A percentile compares a stretch with the other conserved stretches of the same genome.
Conservation (phyloP, 1,140 invertebrate species). For the Drosophila seguyi region DNA sequence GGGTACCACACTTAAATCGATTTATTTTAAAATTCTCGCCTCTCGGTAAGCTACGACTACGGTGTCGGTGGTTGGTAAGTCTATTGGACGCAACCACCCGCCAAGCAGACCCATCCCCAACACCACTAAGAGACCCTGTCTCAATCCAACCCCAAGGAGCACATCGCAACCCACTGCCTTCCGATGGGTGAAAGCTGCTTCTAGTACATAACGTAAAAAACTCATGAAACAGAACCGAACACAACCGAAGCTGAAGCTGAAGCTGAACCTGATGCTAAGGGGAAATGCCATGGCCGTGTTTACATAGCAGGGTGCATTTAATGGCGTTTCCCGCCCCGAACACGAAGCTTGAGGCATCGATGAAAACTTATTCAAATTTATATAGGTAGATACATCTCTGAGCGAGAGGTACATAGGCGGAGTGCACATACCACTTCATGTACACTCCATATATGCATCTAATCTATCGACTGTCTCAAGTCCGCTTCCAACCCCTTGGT, state of each 20-base stretch:
- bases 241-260: slow-evolving; percentile 36
- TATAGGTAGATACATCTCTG: slow-evolving; percentile 32
- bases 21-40: slow-evolving; percentile 36
- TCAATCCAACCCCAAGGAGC: slow-evolving; percentile 33
- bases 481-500: slow-evolving; percentile 41
- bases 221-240: slow-evolving; percentile 63
- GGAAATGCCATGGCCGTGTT: slow-evolving; percentile 66
- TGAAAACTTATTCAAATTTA: slow-evolving; percentile 50
- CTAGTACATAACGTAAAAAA: slow-evolving; percentile 79
- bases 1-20: slow-evolving; percentile 4
- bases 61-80: slow-evolving; percentile 51
- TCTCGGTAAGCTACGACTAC: slow-evolving; percentile 38
- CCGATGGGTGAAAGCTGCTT: slow-evolving; percentile 60
- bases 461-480: slow-evolving; percentile 24
- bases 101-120: slow-evolving; percentile 19
- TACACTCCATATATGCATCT: slow-evolving; percentile 17
- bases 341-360: slow-evolving; percentile 33
- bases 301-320: slow-evolving; percentile 78
- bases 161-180: slow-evolving; percentile 23
- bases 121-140: slow-evolving; percentile 15
- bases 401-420: slow-evolving; percentile 8
- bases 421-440: slow-evolving; percentile 14
- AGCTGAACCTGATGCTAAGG: slow-evolving; percentile 57
- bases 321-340: slow-evolving; percentile 43
- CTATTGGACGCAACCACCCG: slow-evolving; percentile 51